phyloP scores from a whole-genome alignment of 2,888 invertebrate species.

The Troilus luridus region DNA sequence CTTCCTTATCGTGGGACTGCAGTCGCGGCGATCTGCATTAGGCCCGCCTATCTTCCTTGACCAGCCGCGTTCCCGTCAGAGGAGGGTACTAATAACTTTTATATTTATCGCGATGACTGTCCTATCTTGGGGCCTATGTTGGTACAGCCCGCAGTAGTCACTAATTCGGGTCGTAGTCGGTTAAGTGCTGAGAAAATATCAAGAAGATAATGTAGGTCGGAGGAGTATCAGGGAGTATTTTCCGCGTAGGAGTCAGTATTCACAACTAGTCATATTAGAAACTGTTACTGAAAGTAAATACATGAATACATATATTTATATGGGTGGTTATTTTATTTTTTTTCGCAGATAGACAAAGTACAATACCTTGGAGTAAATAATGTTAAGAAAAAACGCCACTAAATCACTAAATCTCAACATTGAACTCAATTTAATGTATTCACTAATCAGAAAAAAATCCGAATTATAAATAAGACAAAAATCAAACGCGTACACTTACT shows the following conservation, averaged over 20 bases:
- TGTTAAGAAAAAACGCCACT: too few relatives aligned
- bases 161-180: neutral
- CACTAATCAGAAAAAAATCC: too few relatives aligned
- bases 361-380: too few relatives aligned
- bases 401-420: too few relatives aligned
- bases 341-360: too few relatives aligned
- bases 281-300: too few relatives aligned
- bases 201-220: neutral
- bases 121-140: neutral
- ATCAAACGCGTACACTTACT: too few relatives aligned
- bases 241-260: neutral
- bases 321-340: too few relatives aligned
- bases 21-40: conserved; percentile 41
- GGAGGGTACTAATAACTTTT: neutral
- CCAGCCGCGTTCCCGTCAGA: neutral
- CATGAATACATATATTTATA: too few relatives aligned
- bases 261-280: neutral
- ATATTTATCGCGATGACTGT: neutral
- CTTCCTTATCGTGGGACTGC: conserved; percentile 24
- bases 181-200: neutral
- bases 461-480: too few relatives aligned
- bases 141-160: neutral
- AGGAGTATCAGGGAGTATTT: neutral
- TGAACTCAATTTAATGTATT: too few relatives aligned
- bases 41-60: conserved; percentile 12